A percentile compares a stretch with the other conserved stretches of the same genome.
Conservation (phyloP, 2,113 vertebrate genomes). For the Zapus hudsonius region DNA sequence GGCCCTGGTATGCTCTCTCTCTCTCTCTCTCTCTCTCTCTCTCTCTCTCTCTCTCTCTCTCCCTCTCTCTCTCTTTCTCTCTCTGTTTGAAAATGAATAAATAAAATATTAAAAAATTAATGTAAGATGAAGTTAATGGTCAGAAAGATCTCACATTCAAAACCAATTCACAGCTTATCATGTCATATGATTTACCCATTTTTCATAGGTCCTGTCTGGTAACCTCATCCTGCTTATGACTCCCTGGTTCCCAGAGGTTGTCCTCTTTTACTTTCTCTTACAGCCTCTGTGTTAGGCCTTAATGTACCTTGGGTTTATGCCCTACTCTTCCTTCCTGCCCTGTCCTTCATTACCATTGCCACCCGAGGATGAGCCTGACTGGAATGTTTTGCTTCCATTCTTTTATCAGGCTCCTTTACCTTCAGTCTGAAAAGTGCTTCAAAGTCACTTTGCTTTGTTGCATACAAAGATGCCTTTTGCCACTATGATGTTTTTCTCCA, state of each 20-base stretch:
- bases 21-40: no score
- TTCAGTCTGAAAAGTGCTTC: neutral
- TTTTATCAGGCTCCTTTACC: neutral
- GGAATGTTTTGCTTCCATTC: neutral
- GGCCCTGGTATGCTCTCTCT: no score
- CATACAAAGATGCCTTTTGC: neutral
- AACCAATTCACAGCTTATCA: no score
- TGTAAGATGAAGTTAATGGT: neutral
- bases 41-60: no score
- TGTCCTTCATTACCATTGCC: neutral
- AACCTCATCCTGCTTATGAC: neutral
- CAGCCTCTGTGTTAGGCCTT: neutral
- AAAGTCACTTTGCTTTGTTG: slow-evolving; percentile 44
- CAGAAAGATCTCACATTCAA: neutral
- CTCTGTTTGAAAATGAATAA: no score
- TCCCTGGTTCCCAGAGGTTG: neutral
- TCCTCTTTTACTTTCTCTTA: neutral
- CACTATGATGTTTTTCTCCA: neutral
- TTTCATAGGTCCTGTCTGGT: neutral
- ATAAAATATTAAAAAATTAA: no score
- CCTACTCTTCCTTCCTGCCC: neutral
- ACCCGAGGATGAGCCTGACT: fast-evolving
- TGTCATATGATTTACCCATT: neutral
- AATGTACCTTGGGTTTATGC: neutral
- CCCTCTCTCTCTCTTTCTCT: no score